Percentiles rank a stretch among this genome's conserved stretches.
phyloP scores from a whole-genome alignment of 2,113 vertebrate genomes.

The Xiphophorus couchianus region DNA sequence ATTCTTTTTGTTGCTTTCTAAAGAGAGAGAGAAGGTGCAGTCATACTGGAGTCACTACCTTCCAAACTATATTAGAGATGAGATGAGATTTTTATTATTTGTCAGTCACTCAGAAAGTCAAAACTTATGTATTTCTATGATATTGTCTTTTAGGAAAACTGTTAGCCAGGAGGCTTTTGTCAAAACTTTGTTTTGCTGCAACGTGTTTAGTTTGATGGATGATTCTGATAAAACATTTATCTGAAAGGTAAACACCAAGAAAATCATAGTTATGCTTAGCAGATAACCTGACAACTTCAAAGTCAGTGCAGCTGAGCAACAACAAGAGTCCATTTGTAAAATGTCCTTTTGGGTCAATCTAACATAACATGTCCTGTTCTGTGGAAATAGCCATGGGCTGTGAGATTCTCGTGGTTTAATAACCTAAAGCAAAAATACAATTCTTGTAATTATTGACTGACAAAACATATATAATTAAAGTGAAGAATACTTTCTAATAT shows the following conservation, averaged over 20 bases:
- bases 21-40: neutral
- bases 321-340: neutral
- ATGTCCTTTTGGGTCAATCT: neutral
- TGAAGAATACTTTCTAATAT: too few species aligned
- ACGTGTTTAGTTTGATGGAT: slow-evolving; percentile 1
- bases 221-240: neutral
- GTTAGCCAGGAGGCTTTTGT: neutral
- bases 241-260: neutral
- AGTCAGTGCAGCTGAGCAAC: neutral
- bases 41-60: slow-evolving; percentile 10
- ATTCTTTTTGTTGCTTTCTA: slow-evolving; percentile 16
- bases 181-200: neutral
- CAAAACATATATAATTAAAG: too few species aligned
- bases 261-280: slow-evolving; percentile 21
- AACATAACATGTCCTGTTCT: neutral
- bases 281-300: slow-evolving; percentile 1
- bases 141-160: neutral
- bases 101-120: neutral
- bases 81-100: slow-evolving; percentile 13
- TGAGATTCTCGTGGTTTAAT: too few species aligned
- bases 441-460: too few species aligned
- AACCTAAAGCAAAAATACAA: too few species aligned
- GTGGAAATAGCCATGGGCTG: neutral
- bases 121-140: neutral
- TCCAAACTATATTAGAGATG: neutral